Conservation (phyloP, 1,140 invertebrate genomes). For the Tetragonula clypearis region DNA sequence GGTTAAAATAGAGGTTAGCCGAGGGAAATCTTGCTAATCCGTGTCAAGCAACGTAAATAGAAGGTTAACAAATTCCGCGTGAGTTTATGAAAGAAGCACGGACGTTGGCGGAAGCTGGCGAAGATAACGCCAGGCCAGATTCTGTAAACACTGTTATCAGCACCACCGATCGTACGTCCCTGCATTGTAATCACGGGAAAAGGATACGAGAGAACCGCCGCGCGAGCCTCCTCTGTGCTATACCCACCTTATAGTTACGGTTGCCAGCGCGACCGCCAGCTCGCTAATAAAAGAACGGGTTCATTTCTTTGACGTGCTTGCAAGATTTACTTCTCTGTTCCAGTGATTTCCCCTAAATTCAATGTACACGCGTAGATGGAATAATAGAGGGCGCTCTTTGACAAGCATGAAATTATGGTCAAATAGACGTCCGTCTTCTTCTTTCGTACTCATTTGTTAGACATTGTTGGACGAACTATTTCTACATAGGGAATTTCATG, state of each 20-base stretch:
- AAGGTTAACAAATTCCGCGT: constrained; percentile 40
- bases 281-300: constrained; percentile 9
- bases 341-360: background rate
- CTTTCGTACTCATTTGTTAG: too few species aligned
- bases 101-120: constrained; percentile 59
- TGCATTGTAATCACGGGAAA: constrained; percentile 52
- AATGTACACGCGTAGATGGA: background rate
- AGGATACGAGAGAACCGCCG: constrained; percentile 30
- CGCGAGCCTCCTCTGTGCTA: background rate
- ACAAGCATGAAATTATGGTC: too few species aligned
- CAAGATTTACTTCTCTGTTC: background rate
- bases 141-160: constrained; percentile 63
- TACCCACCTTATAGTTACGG: constrained; percentile 36
- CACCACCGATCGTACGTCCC: constrained; percentile 42
- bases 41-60: constrained; percentile 12
- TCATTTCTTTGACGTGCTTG: background rate
- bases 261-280: constrained; percentile 12
- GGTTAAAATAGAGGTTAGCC: background rate
- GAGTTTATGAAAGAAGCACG: constrained; percentile 56
- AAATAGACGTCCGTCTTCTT: too few species aligned
- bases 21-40: constrained; percentile 6
- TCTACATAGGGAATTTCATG: too few species aligned
- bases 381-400: background rate
- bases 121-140: constrained; percentile 59
- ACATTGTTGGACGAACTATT: too few species aligned